Conservation (phyloP, 2,888 invertebrate genomes). For the Cheilosia vernalis region DNA sequence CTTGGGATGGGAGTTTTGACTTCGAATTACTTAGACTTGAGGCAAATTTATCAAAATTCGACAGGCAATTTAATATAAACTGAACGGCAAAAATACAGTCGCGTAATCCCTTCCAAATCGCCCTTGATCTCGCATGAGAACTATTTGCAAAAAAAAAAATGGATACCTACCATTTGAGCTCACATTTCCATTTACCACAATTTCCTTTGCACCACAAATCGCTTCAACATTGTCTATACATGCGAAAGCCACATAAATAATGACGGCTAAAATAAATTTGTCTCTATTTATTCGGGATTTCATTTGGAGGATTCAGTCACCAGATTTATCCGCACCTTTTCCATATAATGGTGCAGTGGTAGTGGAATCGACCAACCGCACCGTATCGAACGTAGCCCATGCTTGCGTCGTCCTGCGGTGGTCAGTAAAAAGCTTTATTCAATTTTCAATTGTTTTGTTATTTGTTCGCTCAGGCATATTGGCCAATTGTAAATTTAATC, state of each 20-base stretch:
- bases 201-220: slow-evolving; percentile 73
- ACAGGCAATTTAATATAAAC: slow-evolving; percentile 1
- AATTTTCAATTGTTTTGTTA: slow-evolving; percentile 77
- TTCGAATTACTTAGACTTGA: background rate
- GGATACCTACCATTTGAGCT: slow-evolving; percentile 15
- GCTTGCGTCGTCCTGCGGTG: slow-evolving; percentile 66
- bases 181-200: slow-evolving; percentile 54
- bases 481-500: slow-evolving; percentile 77
- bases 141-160: slow-evolving; percentile 6
- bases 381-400: slow-evolving; percentile 44
- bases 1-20: background rate
- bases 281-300: slow-evolving; percentile 75
- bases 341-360: background rate
- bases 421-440: slow-evolving; percentile 76
- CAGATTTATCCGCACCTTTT: slow-evolving; percentile 73
- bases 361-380: slow-evolving; percentile 28
- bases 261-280: slow-evolving; percentile 75
- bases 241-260: slow-evolving; percentile 75
- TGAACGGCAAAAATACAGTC: background rate
- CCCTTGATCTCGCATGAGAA: slow-evolving; percentile 36
- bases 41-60: background rate
- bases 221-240: slow-evolving; percentile 74
- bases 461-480: slow-evolving; percentile 77
- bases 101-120: slow-evolving; percentile 47
- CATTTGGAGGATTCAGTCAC: slow-evolving; percentile 74